phyloP scores from a whole-genome alignment of 2,113 vertebrate species.

The mouse (Mus musculus) region DNA sequence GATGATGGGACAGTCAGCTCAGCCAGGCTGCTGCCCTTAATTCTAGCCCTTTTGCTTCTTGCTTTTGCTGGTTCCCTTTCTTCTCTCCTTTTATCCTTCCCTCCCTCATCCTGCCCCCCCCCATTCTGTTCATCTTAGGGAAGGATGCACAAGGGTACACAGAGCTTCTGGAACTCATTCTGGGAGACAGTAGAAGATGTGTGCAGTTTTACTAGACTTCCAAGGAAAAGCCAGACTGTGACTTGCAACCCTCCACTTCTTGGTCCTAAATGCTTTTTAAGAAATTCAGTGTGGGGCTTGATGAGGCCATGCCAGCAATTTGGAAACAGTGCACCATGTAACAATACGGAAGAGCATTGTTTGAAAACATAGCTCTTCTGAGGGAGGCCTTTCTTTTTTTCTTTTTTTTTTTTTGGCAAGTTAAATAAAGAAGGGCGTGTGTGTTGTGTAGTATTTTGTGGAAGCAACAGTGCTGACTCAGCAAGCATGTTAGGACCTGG shows the following conservation, averaged over 20 bases:
- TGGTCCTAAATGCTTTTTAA: conserved; percentile 84
- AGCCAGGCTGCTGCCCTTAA: conserved; percentile 77
- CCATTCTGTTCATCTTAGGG: conserved; percentile 61
- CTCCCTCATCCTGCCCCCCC: not conserved
- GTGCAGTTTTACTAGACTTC: conserved; percentile 83
- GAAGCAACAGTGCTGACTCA: not conserved
- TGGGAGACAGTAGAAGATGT: conserved; percentile 78
- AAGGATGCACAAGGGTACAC: not conserved
- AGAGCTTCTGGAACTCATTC: conserved; percentile 82
- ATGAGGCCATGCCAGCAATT: conserved; percentile 83
- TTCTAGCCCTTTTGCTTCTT: conserved; percentile 74
- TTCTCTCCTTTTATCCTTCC: conserved; percentile 39
- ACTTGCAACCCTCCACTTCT: conserved; percentile 81
- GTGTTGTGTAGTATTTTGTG: conserved; percentile 49
- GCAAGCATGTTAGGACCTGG: not conserved
- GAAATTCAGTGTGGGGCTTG: conserved; percentile 80
- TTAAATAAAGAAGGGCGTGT: conserved; percentile 40
- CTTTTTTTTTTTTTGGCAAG: conserved; percentile 80
- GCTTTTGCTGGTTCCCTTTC: not conserved
- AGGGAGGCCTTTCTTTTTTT: conserved; percentile 78
- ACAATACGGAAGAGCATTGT: conserved; percentile 78
- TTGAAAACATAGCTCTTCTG: conserved; percentile 79
- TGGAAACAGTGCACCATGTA: conserved; percentile 83
- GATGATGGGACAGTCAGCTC: conserved; percentile 82
- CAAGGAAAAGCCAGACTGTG: conserved; percentile 76